Conservation (phyloP, 1,140 invertebrate species). For the Drosophila truncata region DNA sequence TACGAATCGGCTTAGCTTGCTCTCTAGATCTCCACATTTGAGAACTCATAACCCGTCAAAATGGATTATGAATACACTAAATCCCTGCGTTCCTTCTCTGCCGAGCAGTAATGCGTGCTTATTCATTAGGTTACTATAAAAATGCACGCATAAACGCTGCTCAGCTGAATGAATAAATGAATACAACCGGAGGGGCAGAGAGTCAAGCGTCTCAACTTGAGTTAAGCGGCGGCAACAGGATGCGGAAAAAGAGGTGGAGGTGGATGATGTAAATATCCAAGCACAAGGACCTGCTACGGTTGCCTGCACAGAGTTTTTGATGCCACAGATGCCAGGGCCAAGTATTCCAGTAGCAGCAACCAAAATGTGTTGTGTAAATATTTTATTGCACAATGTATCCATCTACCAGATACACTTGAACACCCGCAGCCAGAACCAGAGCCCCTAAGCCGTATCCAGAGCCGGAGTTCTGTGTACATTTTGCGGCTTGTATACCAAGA, state of each 20-base stretch:
- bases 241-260: neutral
- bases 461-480: constrained; percentile 35
- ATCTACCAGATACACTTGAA: constrained; percentile 50
- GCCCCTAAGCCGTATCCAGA: neutral
- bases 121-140: constrained; percentile 38
- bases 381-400: constrained; percentile 80
- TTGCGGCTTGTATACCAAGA: constrained; percentile 18
- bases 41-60: constrained; percentile 1
- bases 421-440: neutral
- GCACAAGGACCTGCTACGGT: constrained; percentile 28
- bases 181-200: constrained; percentile 9
- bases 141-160: constrained; percentile 24
- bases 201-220: constrained; percentile 23
- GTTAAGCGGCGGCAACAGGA: constrained; percentile 25
- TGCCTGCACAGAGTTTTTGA: constrained; percentile 44
- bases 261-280: neutral
- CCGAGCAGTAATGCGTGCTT: constrained; percentile 14
- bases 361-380: constrained; percentile 77
- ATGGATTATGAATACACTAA: constrained; percentile 13
- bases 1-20: no score
- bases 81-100: neutral
- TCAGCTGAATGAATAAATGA: constrained; percentile 42
- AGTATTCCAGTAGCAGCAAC: constrained; percentile 45
- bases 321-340: constrained; percentile 61
- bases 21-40: neutral